Evolutionary conservation across 2,888 invertebrate genomes (phyloP).

Genomic region (Pandemis corylana): DNA sequence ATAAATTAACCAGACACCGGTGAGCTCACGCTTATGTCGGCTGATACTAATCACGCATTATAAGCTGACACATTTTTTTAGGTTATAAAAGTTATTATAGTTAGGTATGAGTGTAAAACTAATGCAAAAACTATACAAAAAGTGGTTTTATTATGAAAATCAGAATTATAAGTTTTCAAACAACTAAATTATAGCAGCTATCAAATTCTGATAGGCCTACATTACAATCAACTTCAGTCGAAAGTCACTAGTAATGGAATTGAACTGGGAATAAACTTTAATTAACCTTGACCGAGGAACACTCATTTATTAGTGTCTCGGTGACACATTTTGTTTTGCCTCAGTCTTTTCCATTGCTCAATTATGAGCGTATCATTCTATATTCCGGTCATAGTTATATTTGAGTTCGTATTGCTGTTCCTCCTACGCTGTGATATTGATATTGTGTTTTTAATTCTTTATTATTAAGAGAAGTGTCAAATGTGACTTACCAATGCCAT

Average conservation of each 20-base stretch:
- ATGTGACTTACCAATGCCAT: conserved; percentile 68
- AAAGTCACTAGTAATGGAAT: neutral
- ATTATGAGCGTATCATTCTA: neutral
- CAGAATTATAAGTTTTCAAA: neutral
- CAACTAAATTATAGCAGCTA: neutral
- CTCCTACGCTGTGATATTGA: neutral
- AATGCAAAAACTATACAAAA: neutral
- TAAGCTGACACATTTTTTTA: neutral
- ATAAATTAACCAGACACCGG: neutral
- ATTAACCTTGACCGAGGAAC: neutral
- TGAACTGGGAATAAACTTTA: conserved; percentile 1
- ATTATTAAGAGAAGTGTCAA: conserved; percentile 1
- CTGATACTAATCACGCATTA: neutral
- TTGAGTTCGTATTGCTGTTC: neutral
- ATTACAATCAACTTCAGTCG: neutral
- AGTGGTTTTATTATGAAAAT: neutral
- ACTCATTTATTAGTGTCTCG: neutral
- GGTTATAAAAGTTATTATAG: neutral
- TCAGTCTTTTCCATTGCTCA: neutral
- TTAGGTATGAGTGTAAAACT: neutral
- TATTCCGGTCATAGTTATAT: neutral
- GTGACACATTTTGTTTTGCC: neutral
- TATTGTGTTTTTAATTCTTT: neutral
- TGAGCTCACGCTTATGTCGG: neutral
- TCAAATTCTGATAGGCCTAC: neutral